phyloP scores from a whole-genome alignment of 1,140 invertebrate genomes.

The Euglossa dilemma region DNA sequence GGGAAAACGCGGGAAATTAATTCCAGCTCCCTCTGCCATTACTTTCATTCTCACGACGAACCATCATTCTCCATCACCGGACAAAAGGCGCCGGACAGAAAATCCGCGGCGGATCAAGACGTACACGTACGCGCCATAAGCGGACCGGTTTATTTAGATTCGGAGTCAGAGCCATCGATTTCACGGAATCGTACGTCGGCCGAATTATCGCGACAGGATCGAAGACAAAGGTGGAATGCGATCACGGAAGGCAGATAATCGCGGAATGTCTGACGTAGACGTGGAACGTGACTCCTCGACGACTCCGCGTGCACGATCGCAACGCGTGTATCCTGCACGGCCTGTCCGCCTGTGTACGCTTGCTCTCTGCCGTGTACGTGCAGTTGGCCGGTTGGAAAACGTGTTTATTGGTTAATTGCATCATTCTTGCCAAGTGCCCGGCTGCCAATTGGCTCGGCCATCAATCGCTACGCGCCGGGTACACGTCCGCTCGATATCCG shows the following conservation, averaged over 20 bases:
- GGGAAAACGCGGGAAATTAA: too few species aligned
- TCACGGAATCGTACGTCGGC: not conserved
- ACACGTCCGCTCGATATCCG: slow-evolving; percentile 64
- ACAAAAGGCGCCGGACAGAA: too few species aligned
- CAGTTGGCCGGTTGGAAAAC: slow-evolving; percentile 71
- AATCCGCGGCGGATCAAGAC: too few species aligned
- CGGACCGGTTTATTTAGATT: not conserved
- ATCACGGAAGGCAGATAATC: slow-evolving; percentile 13
- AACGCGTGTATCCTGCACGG: slow-evolving; percentile 1
- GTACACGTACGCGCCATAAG: too few species aligned
- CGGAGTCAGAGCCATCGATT: not conserved
- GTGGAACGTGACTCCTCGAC: slow-evolving; percentile 48
- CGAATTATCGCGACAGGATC: slow-evolving; percentile 13
- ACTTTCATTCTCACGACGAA: too few species aligned
- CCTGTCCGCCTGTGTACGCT: slow-evolving; percentile 2
- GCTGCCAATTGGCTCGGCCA: slow-evolving; percentile 75
- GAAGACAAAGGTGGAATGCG: slow-evolving; percentile 2
- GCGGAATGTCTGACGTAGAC: slow-evolving; percentile 1
- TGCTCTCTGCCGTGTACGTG: slow-evolving; percentile 32
- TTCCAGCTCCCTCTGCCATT: too few species aligned
- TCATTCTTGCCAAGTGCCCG: slow-evolving; percentile 77
- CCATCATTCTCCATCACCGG: too few species aligned
- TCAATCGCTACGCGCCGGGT: slow-evolving; percentile 69
- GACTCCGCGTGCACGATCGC: not conserved
- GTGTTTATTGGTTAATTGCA: slow-evolving; percentile 80